Base-by-base conservation (phyloP, 2,888 invertebrate species). In the Hybos culiciformis region DNA sequence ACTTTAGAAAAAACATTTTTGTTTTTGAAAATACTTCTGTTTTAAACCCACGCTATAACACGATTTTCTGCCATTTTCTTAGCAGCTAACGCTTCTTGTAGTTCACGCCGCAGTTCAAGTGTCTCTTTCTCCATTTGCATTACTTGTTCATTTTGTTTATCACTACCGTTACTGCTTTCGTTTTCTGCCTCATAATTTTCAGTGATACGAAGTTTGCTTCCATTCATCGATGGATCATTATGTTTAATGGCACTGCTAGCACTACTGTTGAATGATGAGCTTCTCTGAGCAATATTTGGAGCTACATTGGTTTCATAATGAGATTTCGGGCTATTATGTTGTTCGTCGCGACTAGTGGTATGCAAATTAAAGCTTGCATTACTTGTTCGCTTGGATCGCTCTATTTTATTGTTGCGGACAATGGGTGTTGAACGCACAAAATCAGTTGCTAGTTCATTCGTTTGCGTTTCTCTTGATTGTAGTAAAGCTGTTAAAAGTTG, bases 31-130 rank as follows among this genome's bases (percentile, higher is more conserved):
- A 21, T 41, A 38, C 39, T 41, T 44, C 31, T 44, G 41, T 44
- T 41, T 47, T 37, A 65, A 58, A 65, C 64, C 64, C 64, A 67
- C 66, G 63, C 65, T 55, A 63, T 63, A 53, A 66, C 62, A 56
- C 63, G 62, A 53, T 60, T 60, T 54, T 66, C 66, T 41, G 65
- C 62, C 51, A 63, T 58, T 53, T 64, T 63, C 51, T 61, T 62
- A 49, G 61, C 61, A 43, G 61, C 60, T 42, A 61, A 54, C 42
- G 66, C 63, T 51, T 64, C 64, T 37, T 59, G 59, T 8, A 65
- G 54, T 47, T 66, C 66, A 46, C 60, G 54, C 41, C 61, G 57
- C 12, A 67, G 50, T 38, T 60, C 60, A 8, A 62, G 50, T 29
- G 61, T 53, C 15, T 55, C 55, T 37, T 54, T 48, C 42, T 48